Evolutionary conservation across 2,888 invertebrate genomes (phyloP).

Genomic region (Cheilosia vulpina): DNA sequence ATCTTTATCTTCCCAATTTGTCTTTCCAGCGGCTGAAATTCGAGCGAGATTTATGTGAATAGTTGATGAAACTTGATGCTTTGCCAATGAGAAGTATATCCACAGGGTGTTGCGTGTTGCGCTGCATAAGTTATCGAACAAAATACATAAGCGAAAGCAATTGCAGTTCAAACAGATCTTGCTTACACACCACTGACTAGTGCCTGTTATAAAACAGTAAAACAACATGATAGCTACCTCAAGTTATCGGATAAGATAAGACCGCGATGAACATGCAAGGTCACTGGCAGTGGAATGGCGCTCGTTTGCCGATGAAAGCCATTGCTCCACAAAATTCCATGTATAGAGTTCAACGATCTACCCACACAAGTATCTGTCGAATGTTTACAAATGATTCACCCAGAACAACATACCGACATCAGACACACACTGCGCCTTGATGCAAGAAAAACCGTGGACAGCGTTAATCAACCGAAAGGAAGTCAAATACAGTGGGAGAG

Average conservation of each 20-base stretch:
- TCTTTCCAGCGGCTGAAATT: not conserved
- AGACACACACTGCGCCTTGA: slow-evolving; percentile 23
- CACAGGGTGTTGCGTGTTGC: not conserved
- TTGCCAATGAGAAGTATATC: not conserved
- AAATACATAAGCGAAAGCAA: no score
- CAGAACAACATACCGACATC: slow-evolving; percentile 35
- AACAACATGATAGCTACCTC: slow-evolving; percentile 47
- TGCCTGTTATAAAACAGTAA: slow-evolving; percentile 4
- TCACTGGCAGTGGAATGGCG: slow-evolving; percentile 17
- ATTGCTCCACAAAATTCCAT: slow-evolving; percentile 48
- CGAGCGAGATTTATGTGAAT: not conserved
- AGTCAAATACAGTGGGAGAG: slow-evolving; percentile 38
- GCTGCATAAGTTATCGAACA: no score
- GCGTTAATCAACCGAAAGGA: slow-evolving; percentile 67
- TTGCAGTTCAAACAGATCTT: not conserved
- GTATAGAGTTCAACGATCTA: slow-evolving; percentile 59
- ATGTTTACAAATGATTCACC: slow-evolving; percentile 73
- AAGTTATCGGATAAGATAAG: slow-evolving; percentile 51
- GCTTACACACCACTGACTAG: not conserved
- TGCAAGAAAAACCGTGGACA: slow-evolving; percentile 44
- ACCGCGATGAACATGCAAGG: slow-evolving; percentile 27
- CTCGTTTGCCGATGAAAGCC: slow-evolving; percentile 9
- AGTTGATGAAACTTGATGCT: not conserved
- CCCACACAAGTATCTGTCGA: slow-evolving; percentile 50
- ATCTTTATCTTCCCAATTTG: slow-evolving; percentile 1